phyloP scores from a whole-genome alignment of 2,797 vertebrate species.

The Tiaroga cobitis region DNA sequence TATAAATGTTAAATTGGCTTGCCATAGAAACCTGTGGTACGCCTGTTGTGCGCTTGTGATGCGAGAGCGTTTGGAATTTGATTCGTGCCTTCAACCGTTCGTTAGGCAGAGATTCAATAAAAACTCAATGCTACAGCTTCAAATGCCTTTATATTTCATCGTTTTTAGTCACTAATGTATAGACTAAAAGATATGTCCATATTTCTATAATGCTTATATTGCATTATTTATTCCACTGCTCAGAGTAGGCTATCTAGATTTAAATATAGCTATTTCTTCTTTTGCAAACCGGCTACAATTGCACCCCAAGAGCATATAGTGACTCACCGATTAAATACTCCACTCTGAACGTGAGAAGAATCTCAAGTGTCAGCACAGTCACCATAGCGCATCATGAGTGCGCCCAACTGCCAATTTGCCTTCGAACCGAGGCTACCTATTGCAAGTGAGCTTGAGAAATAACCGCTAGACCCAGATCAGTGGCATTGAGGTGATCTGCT shows the following conservation, averaged over 20 bases:
- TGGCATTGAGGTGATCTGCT: background rate
- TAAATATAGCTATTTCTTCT: constrained; percentile 5
- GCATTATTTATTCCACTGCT: background rate
- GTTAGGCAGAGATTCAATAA: background rate
- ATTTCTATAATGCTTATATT: background rate
- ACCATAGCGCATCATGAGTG: constrained; percentile 38
- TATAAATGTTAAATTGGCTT: background rate
- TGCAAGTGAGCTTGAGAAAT: constrained; percentile 1
- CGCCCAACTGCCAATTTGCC: constrained; percentile 35
- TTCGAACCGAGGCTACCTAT: constrained; percentile 20
- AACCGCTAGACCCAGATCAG: background rate
- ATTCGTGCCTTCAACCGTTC: background rate
- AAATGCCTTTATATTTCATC: background rate
- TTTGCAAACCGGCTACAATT: constrained; percentile 4
- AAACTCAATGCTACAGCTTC: background rate
- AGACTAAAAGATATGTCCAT: background rate
- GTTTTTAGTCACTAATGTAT: background rate
- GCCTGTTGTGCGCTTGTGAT: constrained; percentile 4
- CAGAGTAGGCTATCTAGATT: background rate
- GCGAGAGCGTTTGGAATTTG: constrained; percentile 21
- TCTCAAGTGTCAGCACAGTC: constrained; percentile 45
- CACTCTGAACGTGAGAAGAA: constrained; percentile 59
- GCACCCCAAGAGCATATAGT: constrained; percentile 44
- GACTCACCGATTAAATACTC: constrained; percentile 61
- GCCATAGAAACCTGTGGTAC: constrained; percentile 25